Evolutionary conservation across 1,140 invertebrate genomes (phyloP), one percentile per base, ranked within the genome.

Genomic region (Galendromus occidentalis): DNA sequence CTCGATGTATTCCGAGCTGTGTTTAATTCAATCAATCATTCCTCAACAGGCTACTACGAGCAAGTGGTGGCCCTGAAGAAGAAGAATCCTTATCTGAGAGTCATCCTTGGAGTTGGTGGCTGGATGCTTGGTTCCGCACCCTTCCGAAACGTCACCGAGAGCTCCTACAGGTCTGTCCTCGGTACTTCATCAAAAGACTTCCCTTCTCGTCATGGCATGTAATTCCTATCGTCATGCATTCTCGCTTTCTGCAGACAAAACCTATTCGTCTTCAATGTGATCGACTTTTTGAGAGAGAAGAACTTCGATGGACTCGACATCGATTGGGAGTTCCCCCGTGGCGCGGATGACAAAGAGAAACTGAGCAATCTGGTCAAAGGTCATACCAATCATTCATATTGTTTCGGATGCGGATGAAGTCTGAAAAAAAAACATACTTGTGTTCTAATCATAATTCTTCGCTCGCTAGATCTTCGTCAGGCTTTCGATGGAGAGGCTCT

Each of bases 261-360:
- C 72, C 86, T 91, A 71, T 96, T 97, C 71, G 88, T 92, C 2
- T 92, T 92, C 71, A 87, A 92, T 72, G 85, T 88, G 5, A 89
- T 94, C 44, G 88, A 91, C 70, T 95, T 92, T 77, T 78, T 96
- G 1, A 80, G 91, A 28, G 86, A 89, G 72, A 86, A 88, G 69
- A 85, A 89, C 74, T 94, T 96, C 73, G 91, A 96, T 72, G 92
- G 92, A 6, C 76, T 93, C n/a, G 91, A 96, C 70, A 85, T 97
- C 0, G 91, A 95, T 72, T 97, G 92, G 91, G 91, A 96, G 77
- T 94, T 94, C 76, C 91, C 91, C 2, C 78, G 87, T 72, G 88
- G 88, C 18, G 82, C 84, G 5, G 88, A 91, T 70, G 91, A 95
- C 64, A 76, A 74, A 64, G 67, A 72, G 17, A 71, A 69, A 66